Percentiles rank a stretch among this genome's conserved stretches.
Evolutionary conservation across 2,888 invertebrate species (phyloP).

Genomic region (Apodemia duryi): DNA sequence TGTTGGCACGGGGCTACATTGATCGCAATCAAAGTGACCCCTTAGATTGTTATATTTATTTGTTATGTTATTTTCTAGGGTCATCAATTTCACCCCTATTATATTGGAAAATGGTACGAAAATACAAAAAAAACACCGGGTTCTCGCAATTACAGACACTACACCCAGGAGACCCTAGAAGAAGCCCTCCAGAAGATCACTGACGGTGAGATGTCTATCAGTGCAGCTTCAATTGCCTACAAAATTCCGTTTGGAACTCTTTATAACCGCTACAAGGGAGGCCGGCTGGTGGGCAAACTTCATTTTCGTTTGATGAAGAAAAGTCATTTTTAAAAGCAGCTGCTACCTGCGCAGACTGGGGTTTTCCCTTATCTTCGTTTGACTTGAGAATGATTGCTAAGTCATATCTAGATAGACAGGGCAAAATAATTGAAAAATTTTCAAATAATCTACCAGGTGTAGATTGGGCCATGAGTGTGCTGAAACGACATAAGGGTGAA

Average conservation of each 20-base stretch:
- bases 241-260: slow-evolving; percentile 11
- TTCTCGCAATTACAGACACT: too few relatives aligned
- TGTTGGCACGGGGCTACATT: too few relatives aligned
- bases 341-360: background rate
- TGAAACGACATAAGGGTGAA: background rate
- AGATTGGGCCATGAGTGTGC: background rate
- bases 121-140: too few relatives aligned
- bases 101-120: too few relatives aligned
- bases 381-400: background rate
- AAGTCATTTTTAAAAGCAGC: background rate
- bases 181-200: background rate
- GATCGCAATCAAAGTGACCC: too few relatives aligned
- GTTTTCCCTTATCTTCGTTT: background rate
- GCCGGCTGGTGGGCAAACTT: slow-evolving; percentile 27
- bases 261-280: background rate
- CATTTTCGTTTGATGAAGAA: slow-evolving; percentile 17
- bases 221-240: slow-evolving; percentile 4
- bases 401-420: background rate
- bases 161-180: too few relatives aligned
- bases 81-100: too few relatives aligned
- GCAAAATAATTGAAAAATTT: background rate
- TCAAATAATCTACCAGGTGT: background rate
- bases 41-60: too few relatives aligned
- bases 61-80: too few relatives aligned
- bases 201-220: background rate